Evolutionary conservation across 2,797 vertebrate genomes (phyloP).

Genomic region (Epinephelus coioides): DNA sequence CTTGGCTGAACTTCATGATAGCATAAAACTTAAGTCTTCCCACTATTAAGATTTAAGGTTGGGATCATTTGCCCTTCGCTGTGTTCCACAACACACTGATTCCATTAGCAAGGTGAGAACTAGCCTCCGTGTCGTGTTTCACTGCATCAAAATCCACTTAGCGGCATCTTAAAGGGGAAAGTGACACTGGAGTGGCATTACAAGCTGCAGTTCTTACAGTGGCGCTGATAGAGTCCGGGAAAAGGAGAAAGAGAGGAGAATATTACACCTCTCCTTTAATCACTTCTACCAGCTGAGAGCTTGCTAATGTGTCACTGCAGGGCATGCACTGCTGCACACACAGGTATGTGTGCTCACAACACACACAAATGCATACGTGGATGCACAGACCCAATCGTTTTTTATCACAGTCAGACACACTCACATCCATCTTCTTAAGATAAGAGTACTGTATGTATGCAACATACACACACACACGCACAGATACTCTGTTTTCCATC

Average conservation of each 20-base stretch:
- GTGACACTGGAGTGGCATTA: slow-evolving; percentile 51
- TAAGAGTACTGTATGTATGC: neutral
- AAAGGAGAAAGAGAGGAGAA: slow-evolving; percentile 38
- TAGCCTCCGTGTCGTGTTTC: slow-evolving; percentile 41
- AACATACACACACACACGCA: neutral
- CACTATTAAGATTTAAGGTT: neutral
- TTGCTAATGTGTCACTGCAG: slow-evolving; percentile 63
- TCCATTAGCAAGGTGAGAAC: slow-evolving; percentile 59
- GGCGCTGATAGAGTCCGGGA: slow-evolving; percentile 25
- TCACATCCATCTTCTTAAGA: neutral
- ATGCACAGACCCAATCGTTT: neutral
- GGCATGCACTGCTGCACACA: slow-evolving; percentile 37
- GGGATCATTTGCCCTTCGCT: slow-evolving; percentile 16
- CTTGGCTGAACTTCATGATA: neutral
- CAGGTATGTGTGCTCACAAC: slow-evolving; percentile 4
- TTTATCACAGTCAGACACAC: neutral
- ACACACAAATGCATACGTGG: slow-evolving; percentile 14
- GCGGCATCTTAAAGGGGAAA: slow-evolving; percentile 41
- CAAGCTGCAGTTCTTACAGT: slow-evolving; percentile 45
- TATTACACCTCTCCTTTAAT: slow-evolving; percentile 58
- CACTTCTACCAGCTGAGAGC: slow-evolving; percentile 56
- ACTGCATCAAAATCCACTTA: slow-evolving; percentile 65
- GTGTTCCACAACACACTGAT: slow-evolving; percentile 39
- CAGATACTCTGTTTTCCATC: slow-evolving; percentile 28
- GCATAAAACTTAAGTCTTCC: neutral